These are phyloP conservation scores for Lysandra bellargus DNA, from an alignment of 2,888 invertebrate genomes.

Conservation along the genomic window DNA sequence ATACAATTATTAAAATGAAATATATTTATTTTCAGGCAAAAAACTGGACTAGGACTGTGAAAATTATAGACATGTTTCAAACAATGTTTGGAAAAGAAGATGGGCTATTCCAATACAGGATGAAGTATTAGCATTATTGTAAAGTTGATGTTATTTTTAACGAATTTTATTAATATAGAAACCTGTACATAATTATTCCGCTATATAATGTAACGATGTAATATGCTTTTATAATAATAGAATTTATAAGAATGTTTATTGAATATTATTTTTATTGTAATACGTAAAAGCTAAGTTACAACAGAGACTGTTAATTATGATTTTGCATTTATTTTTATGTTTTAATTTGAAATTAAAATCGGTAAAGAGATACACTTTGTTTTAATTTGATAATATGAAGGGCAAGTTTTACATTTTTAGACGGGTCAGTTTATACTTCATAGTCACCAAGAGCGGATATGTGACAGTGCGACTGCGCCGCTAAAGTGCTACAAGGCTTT, in stretches of 20 bases:
- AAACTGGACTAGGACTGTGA: not conserved
- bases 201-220: not conserved
- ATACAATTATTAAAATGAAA: not conserved
- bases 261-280: conserved; percentile 4
- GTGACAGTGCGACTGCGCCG: too few relatives aligned
- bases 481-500: too few relatives aligned
- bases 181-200: conserved; percentile 15
- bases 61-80: not conserved
- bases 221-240: conserved; percentile 10
- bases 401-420: too few relatives aligned
- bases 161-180: conserved; percentile 21
- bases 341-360: not conserved
- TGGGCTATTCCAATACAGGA: not conserved
- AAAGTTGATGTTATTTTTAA: conserved; percentile 26
- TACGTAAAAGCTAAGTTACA: not conserved
- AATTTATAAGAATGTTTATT: conserved; percentile 14
- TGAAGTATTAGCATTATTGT: not conserved
- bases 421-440: too few relatives aligned
- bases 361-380: not conserved
- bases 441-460: too few relatives aligned
- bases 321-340: conserved; percentile 11
- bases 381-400: not conserved
- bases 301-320: conserved; percentile 18
- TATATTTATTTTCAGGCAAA: not conserved
- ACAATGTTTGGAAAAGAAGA: not conserved